Evolutionary conservation across 2,113 vertebrate species (phyloP), one percentile per base, ranked within the genome.

Genomic region (Coryphaenoides rupestris): DNA sequence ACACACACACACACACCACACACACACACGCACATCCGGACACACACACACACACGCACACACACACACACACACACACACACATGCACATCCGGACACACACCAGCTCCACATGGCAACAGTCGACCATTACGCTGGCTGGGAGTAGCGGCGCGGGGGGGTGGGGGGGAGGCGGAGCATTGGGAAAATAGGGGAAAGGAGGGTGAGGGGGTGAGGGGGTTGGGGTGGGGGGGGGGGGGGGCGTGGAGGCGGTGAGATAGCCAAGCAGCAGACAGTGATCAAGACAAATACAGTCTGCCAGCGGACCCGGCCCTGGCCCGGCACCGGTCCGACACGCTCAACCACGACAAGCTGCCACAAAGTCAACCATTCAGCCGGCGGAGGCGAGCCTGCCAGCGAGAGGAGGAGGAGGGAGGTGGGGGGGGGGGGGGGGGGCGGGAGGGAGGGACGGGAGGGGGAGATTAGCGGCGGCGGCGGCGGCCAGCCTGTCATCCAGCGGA

Each of bases 251-350:
- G 2, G 33, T 7, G 33, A 40, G 33, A 40, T 40, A 40, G 53
- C 19, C 58, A 60, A 9, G 17, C 19, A 13, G 55, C 19, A 21
- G 52, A 63, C 69, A 59, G 55, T 68, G 10, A 2, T 56, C 19
- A 69, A 67, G 64, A 66, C 78, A 76, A 68, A 76, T 66, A 72
- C 70, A 76, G 58, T 6, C 70, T 58, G 66, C n/a, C 53, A 55
- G 65, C 13, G 55, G 71, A 69, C 24, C 66, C 46, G 67, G 26
- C 66, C 60, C 63, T 14, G 60, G 14, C 21, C 16, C 9, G 26
- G 46, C 15, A 21, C 33, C 33, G 10, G 33, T 40, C 33, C 10
- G 1, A 40, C 33, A 40, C 33, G 33, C n/a, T n/a, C 33, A 50
- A 12, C 1, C 45, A 68, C 72, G 56, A 4, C 10, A 59, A 59